Base-by-base conservation (phyloP, 2,888 invertebrate species). In the Clunio marinus region DNA sequence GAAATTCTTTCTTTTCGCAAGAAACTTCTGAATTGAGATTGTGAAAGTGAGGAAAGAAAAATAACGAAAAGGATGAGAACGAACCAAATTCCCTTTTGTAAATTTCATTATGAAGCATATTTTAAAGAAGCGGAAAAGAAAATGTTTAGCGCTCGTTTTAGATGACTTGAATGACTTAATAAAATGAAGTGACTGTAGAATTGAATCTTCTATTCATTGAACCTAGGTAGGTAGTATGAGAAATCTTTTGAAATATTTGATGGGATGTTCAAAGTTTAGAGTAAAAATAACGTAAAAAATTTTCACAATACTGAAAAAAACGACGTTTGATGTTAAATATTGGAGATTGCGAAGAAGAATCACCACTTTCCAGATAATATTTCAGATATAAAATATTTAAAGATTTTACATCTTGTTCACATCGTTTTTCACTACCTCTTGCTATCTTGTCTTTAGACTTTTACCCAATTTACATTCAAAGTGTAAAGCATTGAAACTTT, bases 361-460 rank as follows among this genome's bases (percentile, higher is more conserved):
- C 35, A 32, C 32, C 32, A 35, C 15, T 41, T 65, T 27, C 45
- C 63, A 27, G 17, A 28, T 41, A 62, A 62, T 65, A 65, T 65
- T 65, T 65, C 63, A 45, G 45, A 65, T 28, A 65, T 65, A 46
- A 65, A 65, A 65, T 65, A 65, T 65, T 65, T 66, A 66, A 66
- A 28, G 32, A 35, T 35, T 66, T 66, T 51, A 20, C 20, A 32
- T 32, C 28, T 32, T 7, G 5, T 7, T 13, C n/a, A 24, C 27
- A 24, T 3, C 25, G 8, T 20, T 27, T 13, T 24, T 15, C 57
- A n/a, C 25, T 27, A 57, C 20, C 57, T 57, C 51, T 32, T 55
- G 27, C 8, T 8, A 2, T 57, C 57, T 57, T 4, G n/a, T n/a
- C 59, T 28, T 35, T 59, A 1, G 15, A 20, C 22, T 2, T 59